Percentiles rank a stretch among this genome's conserved stretches.
Evolutionary conservation across 37 sponge, comb jelly and placozoan species (phyloP).

Genomic region (Tethya wilhelma): DNA sequence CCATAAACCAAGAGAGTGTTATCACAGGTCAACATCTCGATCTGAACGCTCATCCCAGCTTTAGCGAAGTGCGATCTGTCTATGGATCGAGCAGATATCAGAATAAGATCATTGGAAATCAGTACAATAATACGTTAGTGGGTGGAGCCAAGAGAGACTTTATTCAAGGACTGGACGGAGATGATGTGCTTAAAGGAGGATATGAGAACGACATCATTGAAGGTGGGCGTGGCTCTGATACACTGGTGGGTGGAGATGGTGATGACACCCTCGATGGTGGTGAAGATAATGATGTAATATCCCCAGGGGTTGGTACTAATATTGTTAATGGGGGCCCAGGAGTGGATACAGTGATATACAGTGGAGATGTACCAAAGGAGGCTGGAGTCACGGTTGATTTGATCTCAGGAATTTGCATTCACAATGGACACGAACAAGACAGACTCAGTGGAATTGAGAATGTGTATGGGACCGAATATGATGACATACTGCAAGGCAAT

Average conservation of each 20-base stretch:
- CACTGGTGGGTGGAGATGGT: slow-evolving; percentile 30
- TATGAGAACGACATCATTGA: slow-evolving; percentile 12
- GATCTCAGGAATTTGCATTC: neutral
- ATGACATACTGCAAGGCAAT: slow-evolving; percentile 23
- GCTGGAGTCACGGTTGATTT: slow-evolving; percentile 16
- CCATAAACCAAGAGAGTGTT: neutral
- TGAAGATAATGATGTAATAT: slow-evolving; percentile 22
- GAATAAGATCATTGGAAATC: slow-evolving; percentile 22
- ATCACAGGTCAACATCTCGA: neutral
- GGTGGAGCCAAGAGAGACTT: neutral
- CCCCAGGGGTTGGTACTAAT: slow-evolving; percentile 13
- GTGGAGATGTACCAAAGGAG: slow-evolving; percentile 1
- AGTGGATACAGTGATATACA: slow-evolving; percentile 10
- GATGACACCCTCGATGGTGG: slow-evolving; percentile 32
- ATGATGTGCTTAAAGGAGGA: slow-evolving; percentile 5
- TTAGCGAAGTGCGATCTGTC: neutral
- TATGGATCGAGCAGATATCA: neutral
- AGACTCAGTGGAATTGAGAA: neutral
- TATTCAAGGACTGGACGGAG: neutral
- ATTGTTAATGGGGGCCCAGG: slow-evolving; percentile 26
- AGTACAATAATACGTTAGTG: slow-evolving; percentile 2
- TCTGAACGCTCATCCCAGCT: neutral
- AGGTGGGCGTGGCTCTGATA: slow-evolving; percentile 31
- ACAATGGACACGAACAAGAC: neutral
- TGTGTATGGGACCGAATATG: slow-evolving; percentile 18